Percentiles rank a stretch among this genome's conserved stretches.
phyloP scores from a whole-genome alignment of 2,797 vertebrate species.

The Chlorospingus semifuscus region DNA sequence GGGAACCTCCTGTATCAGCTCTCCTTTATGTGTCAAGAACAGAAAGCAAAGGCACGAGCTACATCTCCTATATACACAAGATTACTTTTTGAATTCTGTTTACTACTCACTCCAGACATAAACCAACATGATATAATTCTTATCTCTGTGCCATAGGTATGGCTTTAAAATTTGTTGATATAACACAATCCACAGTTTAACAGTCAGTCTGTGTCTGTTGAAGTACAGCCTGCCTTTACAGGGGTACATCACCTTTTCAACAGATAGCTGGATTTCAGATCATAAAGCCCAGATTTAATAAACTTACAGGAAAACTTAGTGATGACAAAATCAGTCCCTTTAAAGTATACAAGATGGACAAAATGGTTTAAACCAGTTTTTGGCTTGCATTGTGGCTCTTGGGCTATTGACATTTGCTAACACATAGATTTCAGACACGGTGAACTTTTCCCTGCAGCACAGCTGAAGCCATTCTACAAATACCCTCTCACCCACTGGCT shows the following conservation, averaged over 20 bases:
- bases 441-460: slow-evolving; percentile 54
- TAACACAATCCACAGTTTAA: background rate
- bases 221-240: background rate
- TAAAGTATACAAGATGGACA: background rate
- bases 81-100: background rate
- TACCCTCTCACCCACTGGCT: background rate
- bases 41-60: background rate
- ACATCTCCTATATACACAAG: background rate
- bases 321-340: background rate
- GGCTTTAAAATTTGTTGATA: background rate
- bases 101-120: background rate
- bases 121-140: background rate
- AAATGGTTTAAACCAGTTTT: background rate
- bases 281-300: background rate
- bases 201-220: background rate
- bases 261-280: background rate
- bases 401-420: slow-evolving; percentile 39
- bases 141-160: background rate
- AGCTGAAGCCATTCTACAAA: background rate
- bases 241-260: background rate
- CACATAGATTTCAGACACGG: background rate
- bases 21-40: background rate
- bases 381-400: background rate
- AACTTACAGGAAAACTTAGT: background rate
- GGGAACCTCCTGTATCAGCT: background rate